Base-by-base conservation (phyloP, 2,113 vertebrate genomes). In the Podarcis muralis region DNA sequence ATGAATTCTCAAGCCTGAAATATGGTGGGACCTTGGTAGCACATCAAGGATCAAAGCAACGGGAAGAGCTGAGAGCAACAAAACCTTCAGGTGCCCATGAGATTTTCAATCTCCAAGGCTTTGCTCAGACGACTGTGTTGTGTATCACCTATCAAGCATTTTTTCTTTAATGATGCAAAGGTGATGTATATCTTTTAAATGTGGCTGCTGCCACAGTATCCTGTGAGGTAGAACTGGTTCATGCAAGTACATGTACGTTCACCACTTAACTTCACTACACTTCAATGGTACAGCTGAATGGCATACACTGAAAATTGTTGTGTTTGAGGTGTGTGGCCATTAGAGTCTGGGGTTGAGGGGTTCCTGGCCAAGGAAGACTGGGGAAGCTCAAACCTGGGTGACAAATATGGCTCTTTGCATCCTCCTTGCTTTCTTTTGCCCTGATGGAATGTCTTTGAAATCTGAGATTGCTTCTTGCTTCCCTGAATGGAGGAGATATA, bases 1-100 rank as follows among this genome's bases (percentile, higher is more conserved):
- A 71, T 83, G 85, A 35, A 83, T 88, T 82, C 83, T 89, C n/a
- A 40, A 77, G 25, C 68, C 86, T 83, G 18, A 3, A 22, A 74
- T 1, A 40, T 71, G 85, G 9, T 13, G 23, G 68, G 87, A 86
- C 79, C 89, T 2, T 3, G 35, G 43, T 35, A 30, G 13, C 25
- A 35, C 87, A 68, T 83, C 16, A 5, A 86, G 76, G 71, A 92
- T 79, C 65, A 37, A 40, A 37, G n/a, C 13, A 43, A 43, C 11
- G 32, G 53, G 53, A 80, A 74, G 20, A 20, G 4, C 16, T 27
- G 30, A 71, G 8, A 35, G 37, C 48, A n/a, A 83, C 37, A 66
- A 65, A 32, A 74, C 25, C 22, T 25, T 35, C 35, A 72, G 83
- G 32, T 16, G 16, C 15, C 20, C 2, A n/a, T 69, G n/a, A 66